Conservation (phyloP, 2,797 vertebrate genomes). For the Catharus ustulatus region DNA sequence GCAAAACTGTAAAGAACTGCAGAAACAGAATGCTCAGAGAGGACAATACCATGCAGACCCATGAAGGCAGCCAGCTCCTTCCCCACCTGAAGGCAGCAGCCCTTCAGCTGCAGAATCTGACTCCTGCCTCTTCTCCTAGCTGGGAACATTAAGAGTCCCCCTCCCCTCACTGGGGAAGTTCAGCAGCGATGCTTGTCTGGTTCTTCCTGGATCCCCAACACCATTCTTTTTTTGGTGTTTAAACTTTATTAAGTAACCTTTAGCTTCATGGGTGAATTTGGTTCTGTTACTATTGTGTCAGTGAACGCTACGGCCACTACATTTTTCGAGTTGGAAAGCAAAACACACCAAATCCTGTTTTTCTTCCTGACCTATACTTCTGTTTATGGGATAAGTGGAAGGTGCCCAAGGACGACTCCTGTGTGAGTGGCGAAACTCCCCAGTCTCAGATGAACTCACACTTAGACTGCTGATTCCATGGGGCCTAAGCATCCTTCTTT, state of each 20-base stretch:
- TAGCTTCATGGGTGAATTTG: background rate
- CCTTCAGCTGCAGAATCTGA: background rate
- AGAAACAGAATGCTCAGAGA: background rate
- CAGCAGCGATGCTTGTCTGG: accelerated
- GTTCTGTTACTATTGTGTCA: background rate
- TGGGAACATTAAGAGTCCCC: background rate
- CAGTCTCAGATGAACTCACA: background rate
- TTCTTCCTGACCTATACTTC: background rate
- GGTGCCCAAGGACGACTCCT: background rate
- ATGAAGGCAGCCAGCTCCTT: background rate
- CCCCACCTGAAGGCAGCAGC: background rate
- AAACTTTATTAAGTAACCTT: background rate
- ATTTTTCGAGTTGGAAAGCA: background rate
- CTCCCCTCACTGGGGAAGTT: background rate
- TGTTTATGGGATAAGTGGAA: background rate
- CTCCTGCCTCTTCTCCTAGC: background rate
- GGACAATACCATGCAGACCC: background rate
- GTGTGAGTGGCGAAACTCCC: background rate
- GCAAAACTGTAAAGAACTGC: background rate
- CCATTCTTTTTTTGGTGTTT: background rate
- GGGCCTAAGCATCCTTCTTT: background rate
- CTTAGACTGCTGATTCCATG: background rate
- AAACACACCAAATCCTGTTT: background rate
- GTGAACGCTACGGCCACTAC: background rate
- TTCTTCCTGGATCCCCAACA: background rate